A percentile compares a stretch with the other conserved stretches of the same genome.
These are phyloP conservation scores for Gymnoscopelus braueri DNA, from an alignment of 2,797 vertebrate species.

Conservation along the genomic window DNA sequence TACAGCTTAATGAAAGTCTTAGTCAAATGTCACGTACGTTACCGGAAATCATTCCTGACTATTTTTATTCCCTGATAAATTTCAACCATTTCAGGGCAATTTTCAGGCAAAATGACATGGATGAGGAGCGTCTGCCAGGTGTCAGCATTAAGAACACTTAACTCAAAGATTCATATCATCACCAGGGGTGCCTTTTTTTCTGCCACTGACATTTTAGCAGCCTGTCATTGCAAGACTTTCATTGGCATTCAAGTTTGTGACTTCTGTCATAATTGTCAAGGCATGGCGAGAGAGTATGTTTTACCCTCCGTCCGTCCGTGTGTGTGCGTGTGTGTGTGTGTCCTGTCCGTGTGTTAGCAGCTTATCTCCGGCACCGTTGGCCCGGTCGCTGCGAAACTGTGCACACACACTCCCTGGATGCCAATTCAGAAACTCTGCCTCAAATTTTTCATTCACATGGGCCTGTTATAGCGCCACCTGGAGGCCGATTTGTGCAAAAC, in stretches of 20 bases:
- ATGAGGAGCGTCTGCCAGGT: constrained; percentile 23
- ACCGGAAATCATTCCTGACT: constrained; percentile 31
- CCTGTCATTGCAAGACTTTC: constrained; percentile 24
- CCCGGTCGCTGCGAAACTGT: too few relatives aligned
- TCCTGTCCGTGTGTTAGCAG: too few relatives aligned
- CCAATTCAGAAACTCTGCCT: too few relatives aligned
- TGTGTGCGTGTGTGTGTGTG: too few relatives aligned
- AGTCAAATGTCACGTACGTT: constrained; percentile 28
- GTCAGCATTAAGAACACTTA: constrained; percentile 19
- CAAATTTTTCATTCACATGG: too few relatives aligned
- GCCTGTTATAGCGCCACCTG: too few relatives aligned
- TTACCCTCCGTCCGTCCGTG: too few relatives aligned
- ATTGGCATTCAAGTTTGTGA: constrained; percentile 23
- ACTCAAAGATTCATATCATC: constrained; percentile 3
- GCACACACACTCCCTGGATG: too few relatives aligned
- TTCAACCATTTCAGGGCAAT: constrained; percentile 35
- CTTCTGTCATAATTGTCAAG: constrained; percentile 32
- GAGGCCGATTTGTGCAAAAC: too few relatives aligned
- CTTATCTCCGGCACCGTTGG: too few relatives aligned
- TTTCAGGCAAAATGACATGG: constrained; percentile 41
- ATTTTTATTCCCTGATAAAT: constrained; percentile 46
- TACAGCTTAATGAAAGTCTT: constrained; percentile 38
- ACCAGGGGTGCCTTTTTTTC: not conserved
- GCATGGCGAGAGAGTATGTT: too few relatives aligned
- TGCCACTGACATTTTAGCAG: constrained; percentile 34